These are phyloP conservation scores for Drosophila sturtevanti DNA, from an alignment of 1,140 invertebrate genomes.

Conservation along the genomic window DNA sequence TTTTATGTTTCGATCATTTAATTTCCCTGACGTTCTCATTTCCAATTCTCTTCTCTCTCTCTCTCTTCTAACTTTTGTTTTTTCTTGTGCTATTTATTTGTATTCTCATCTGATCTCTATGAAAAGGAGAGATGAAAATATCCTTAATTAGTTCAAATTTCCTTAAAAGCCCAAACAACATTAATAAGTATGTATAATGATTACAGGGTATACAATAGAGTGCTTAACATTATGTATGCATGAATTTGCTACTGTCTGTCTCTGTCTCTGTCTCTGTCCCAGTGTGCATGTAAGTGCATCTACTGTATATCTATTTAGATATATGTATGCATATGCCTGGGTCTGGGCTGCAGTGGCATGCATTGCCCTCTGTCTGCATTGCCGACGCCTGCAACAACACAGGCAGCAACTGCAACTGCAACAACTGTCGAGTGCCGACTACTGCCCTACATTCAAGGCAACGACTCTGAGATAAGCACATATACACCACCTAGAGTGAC, in stretches of 20 bases:
- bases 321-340: constrained; percentile 43
- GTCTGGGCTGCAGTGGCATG: constrained; percentile 52
- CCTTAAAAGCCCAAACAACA: not conserved
- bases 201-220: constrained; percentile 35
- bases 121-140: too few relatives aligned
- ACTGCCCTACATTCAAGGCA: constrained; percentile 79
- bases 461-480: constrained; percentile 77
- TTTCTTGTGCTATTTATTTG: too few relatives aligned
- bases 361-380: constrained; percentile 41
- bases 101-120: too few relatives aligned
- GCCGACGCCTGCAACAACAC: constrained; percentile 33
- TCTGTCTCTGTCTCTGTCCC: not conserved
- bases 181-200: not conserved
- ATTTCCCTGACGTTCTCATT: not conserved
- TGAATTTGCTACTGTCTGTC: constrained; percentile 15
- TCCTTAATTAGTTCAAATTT: too few relatives aligned
- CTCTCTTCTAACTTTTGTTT: too few relatives aligned
- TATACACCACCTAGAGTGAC: constrained; percentile 22
- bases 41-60: not conserved
- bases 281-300: constrained; percentile 31
- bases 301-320: constrained; percentile 15
- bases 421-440: constrained; percentile 73
- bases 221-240: constrained; percentile 33
- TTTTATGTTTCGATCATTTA: constrained; percentile 5
- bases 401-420: constrained; percentile 54